Evolutionary conservation across 2,113 vertebrate genomes (phyloP), one percentile per base, ranked within the genome.

Genomic region (Hippopotamus amphibius): DNA sequence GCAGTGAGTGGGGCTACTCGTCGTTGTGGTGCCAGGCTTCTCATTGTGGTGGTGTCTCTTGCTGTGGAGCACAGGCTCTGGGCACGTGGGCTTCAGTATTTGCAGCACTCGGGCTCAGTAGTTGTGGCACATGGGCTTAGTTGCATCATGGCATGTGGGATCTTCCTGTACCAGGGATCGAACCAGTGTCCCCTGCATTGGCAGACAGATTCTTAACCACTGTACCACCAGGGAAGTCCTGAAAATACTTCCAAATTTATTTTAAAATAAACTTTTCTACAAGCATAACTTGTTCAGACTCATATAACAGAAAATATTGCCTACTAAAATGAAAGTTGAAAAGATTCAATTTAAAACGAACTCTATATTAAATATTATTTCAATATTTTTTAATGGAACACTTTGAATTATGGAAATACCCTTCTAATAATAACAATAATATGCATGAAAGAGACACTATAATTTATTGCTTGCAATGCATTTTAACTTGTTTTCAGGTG

Each of bases 341-440:
- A 87, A 79, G 14, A 80, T 50, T 59, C 10, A 41, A 17, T 65
- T 89, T 79, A 30, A 90, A 87, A 37, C 12, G 14, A 41, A 33
- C 41, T 76, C 50, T n/a, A 19, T 84, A 83, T 92, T 83, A 71
- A 90, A 63, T 9, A 28, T n/a, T 46, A 59, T 84, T 97, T 92
- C 61, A 96, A 10, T 88, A 16, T 74, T 74, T 95, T 93, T 90
- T 80, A 94, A 87, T 37, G 21, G 76, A 95, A 37, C 4, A 43
- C 46, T 63, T 65, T 85, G 30, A 55, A 87, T 79, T 88, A 69
- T 87, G 26, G 48, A 90, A 88, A 81, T 53, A 50, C 7, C 7
- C 33, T 88, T 74, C 26, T 61, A 87, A 26, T 90, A 93, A 69
- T 81, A 76, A 0, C 24, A 72, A 74, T 28, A 46, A 24, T 43